Conservation (phyloP, 2,888 invertebrate genomes). For the Sphaerophoria taeniata region DNA sequence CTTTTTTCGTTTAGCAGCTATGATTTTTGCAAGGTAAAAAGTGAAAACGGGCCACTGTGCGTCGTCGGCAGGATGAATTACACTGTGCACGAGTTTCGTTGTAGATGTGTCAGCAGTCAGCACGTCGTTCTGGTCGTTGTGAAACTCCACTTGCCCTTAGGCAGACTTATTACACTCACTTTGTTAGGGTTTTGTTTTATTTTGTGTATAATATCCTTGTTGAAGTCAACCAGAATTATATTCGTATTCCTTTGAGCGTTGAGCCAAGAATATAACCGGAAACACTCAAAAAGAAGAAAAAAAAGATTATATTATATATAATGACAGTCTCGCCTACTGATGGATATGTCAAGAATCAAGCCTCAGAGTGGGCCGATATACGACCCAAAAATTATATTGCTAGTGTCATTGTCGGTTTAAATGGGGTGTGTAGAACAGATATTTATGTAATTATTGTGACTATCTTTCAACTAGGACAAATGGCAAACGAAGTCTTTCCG, state of each 20-base stretch:
- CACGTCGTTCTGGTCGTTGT: slow-evolving; percentile 26
- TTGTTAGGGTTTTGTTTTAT: slow-evolving; percentile 21
- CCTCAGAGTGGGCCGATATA: no score
- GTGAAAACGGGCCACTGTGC: no score
- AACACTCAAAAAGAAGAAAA: slow-evolving; percentile 6
- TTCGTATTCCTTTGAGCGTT: slow-evolving; percentile 51
- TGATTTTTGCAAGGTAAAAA: no score
- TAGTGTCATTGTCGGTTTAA: slow-evolving; percentile 53
- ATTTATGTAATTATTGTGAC: slow-evolving; percentile 62
- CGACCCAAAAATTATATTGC: no score
- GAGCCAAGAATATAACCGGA: slow-evolving; percentile 10
- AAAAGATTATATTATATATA: no score
- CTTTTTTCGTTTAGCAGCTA: no score
- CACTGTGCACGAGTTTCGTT: slow-evolving; percentile 44
- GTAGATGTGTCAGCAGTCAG: slow-evolving; percentile 30
- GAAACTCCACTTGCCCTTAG: slow-evolving; percentile 53
- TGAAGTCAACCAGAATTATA: slow-evolving; percentile 60
- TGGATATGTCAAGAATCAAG: no score
- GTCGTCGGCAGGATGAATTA: slow-evolving; percentile 61
- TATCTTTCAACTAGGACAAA: background rate
- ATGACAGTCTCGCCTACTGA: slow-evolving; percentile 61
- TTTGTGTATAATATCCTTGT: slow-evolving; percentile 47
- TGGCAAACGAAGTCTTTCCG: no score
- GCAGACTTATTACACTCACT: slow-evolving; percentile 62
- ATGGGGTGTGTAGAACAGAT: slow-evolving; percentile 46